Evolutionary conservation across 2,797 vertebrate genomes (phyloP).

Genomic region (Chaunax sp.): DNA sequence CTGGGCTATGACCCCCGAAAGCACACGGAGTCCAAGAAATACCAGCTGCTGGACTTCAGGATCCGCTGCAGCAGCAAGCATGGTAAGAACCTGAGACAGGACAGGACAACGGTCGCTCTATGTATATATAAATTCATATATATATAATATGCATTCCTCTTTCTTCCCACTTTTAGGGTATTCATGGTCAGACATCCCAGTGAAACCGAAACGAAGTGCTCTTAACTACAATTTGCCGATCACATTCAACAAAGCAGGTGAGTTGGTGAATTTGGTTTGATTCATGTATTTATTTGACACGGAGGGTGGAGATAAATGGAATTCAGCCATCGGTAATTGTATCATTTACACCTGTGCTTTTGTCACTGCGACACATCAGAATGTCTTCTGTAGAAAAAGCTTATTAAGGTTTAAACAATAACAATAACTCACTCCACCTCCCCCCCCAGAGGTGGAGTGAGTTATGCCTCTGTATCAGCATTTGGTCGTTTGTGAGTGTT

Average conservation of each 20-base stretch:
- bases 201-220: constrained; percentile 95
- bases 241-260: constrained; percentile 91
- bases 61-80: constrained; percentile 95
- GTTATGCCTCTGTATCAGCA: too few species aligned
- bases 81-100: constrained; percentile 76
- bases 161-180: constrained; percentile 80
- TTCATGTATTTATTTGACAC: not conserved
- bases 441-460: too few species aligned
- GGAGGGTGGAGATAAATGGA: not conserved
- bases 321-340: not conserved
- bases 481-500: not conserved
- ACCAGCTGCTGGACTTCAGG: constrained; percentile 96
- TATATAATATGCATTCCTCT: not conserved
- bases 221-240: constrained; percentile 93
- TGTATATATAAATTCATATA: too few species aligned
- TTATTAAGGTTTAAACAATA: not conserved
- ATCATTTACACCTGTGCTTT: not conserved
- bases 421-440: too few species aligned
- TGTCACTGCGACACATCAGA: not conserved
- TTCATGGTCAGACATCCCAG: constrained; percentile 87
- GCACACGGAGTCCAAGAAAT: constrained; percentile 89
- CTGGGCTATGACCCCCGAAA: constrained; percentile 95
- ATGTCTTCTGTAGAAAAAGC: not conserved
- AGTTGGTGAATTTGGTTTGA: constrained; percentile 20
- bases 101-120: not conserved